Evolutionary conservation across 1,140 invertebrate genomes (phyloP), one percentile per base, ranked within the genome.

Genomic region (Myzus persicae): DNA sequence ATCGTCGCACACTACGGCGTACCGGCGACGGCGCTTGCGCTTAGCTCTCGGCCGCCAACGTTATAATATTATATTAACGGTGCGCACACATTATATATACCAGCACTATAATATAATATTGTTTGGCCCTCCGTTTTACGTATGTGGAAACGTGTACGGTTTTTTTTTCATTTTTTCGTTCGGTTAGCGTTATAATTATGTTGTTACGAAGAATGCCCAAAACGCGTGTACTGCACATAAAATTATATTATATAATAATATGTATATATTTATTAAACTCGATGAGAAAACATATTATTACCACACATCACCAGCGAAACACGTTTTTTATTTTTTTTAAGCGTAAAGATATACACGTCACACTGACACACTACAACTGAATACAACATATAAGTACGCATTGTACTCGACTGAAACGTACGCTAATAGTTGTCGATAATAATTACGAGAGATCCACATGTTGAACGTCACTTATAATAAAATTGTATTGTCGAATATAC

Each of bases 11-110:
- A 76, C 59, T n/a, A 18, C 59, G 59, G 59, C 59, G 31, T 76
- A 76, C 59, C 31, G 31, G 59, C 59, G 14, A 76, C 51, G 26
- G 89, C 89, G 89, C 89, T 67, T 90, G 89, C 89, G 89, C 89
- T 67, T 26, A 38, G 20, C 4, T 76, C 59, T 14, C 38, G 31
- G 51, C 38, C 18, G 89, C 89, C 51, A n/a, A 42, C 18, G 51
- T 40, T 40, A 76, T 76, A 76, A 76, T 76, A 76, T 76, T 76
- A 76, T 76, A 59, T 90, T 90, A 90, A 59, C 48, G 88, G 88
- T 11, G 54, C 38, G 40, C 87, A 38, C 36, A 8, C 51, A 89
- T 9, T n/a, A 51, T 51, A 51, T 51, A 51, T 51, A 51, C 22
- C 38, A 26, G 51, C 54, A 42, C 38, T 89, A 89, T 76, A 51